Conservation (phyloP, 2,113 vertebrate species). For the Hucho hucho region DNA sequence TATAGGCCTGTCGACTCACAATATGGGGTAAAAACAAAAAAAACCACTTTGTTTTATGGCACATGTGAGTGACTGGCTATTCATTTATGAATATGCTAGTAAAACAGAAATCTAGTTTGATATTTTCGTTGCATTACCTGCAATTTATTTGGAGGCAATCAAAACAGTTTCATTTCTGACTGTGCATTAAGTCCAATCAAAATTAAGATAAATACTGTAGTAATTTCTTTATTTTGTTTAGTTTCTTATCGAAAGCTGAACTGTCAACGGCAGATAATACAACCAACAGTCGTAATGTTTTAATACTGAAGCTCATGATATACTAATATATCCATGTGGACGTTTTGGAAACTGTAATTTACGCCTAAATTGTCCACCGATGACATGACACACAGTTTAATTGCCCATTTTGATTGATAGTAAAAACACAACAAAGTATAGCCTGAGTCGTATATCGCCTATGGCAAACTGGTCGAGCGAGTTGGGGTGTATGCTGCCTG, state of each 20-base stretch:
- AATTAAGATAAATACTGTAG: neutral
- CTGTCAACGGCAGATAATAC: neutral
- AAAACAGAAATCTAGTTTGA: neutral
- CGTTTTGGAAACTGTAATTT: conserved; percentile 14
- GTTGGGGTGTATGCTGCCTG: conserved; percentile 87
- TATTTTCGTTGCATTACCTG: no score
- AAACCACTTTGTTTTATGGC: neutral
- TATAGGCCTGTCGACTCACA: neutral
- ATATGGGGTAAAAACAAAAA: neutral
- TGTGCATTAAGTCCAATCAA: neutral
- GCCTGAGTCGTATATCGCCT: conserved; percentile 62
- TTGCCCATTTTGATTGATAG: conserved; percentile 59
- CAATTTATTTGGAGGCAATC: no score
- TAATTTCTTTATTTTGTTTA: neutral
- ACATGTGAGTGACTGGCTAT: neutral
- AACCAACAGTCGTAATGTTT: neutral
- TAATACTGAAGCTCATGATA: neutral
- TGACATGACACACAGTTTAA: conserved; percentile 47
- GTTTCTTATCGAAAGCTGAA: neutral
- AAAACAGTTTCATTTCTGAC: no score
- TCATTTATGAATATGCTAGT: neutral
- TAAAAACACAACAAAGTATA: conserved; percentile 58
- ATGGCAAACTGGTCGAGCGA: conserved; percentile 87
- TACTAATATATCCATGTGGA: no score
- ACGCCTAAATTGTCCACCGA: conserved; percentile 37